Evolutionary conservation across 2,113 vertebrate genomes (phyloP).

Genomic region (Hyperopisus bebe): DNA sequence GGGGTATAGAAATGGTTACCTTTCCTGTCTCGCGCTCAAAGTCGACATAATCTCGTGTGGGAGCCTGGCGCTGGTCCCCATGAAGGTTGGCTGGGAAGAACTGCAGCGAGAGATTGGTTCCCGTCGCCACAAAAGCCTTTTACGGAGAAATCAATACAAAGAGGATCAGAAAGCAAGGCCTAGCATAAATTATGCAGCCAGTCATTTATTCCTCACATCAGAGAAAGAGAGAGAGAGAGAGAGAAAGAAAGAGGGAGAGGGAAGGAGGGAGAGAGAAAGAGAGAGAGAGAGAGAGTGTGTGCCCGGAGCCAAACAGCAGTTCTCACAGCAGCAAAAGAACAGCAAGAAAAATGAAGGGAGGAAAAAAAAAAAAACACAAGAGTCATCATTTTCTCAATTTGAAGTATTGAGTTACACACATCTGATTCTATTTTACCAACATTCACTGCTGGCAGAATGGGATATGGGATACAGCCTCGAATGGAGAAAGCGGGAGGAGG

Average conservation of each 20-base stretch:
- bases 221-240: conserved; percentile 47
- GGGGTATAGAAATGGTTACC: conserved; percentile 58
- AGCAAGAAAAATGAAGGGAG: conserved; percentile 38
- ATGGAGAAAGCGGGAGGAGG: conserved; percentile 27
- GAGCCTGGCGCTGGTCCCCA: conserved; percentile 91
- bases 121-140: conserved; percentile 99
- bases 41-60: conserved; percentile 93
- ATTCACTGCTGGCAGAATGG: conserved; percentile 62
- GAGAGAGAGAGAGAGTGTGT: conserved; percentile 39
- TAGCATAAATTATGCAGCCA: conserved; percentile 93
- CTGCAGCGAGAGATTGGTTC: conserved; percentile 99
- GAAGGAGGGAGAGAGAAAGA: conserved; percentile 27
- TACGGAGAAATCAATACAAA: conserved; percentile 97
- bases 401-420: conserved; percentile 93
- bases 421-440: conserved; percentile 93
- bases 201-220: conserved; percentile 85
- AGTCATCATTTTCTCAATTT: conserved; percentile 88
- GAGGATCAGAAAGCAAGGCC: conserved; percentile 84
- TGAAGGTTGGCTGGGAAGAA: conserved; percentile 98
- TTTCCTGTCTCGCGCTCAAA: conserved; percentile 96
- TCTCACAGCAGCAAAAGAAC: conserved; percentile 19
- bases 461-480: conserved; percentile 49
- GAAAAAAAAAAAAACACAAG: conserved; percentile 71
- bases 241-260: too few species aligned
- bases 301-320: conserved; percentile 18